Evolutionary conservation across 92 coral and sea anemone genomes (phyloP).

Genomic region (Umimayanthus chanpuru): DNA sequence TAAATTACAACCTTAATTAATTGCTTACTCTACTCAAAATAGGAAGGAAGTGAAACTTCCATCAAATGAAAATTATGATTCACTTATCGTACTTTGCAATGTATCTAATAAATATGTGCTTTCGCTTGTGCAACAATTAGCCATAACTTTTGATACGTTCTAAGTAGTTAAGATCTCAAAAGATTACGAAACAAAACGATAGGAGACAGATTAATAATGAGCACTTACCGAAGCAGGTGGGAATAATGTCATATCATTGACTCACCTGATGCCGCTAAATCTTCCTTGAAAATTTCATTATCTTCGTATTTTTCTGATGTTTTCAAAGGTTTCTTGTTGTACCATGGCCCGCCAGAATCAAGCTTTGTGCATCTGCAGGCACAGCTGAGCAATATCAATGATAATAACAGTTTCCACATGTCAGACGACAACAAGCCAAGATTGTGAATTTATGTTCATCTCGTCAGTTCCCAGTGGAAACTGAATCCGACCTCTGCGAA

Average conservation of each 20-base stretch:
- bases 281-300: neutral
- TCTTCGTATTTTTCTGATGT: neutral
- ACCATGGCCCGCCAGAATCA: neutral
- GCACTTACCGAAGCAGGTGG: neutral
- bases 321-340: neutral
- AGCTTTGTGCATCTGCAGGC: neutral
- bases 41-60: neutral
- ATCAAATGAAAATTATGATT: too few relatives aligned
- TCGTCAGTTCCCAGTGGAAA: neutral
- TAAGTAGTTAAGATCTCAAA: neutral
- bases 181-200: neutral
- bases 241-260: neutral
- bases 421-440: neutral
- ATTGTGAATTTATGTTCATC: neutral
- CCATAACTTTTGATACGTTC: too few relatives aligned
- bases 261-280: constrained; percentile 1
- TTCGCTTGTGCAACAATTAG: neutral
- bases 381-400: neutral
- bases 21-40: too few relatives aligned
- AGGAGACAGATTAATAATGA: too few relatives aligned
- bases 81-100: neutral
- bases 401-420: constrained; percentile 4
- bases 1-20: too few relatives aligned
- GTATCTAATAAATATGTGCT: neutral
- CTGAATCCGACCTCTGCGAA: neutral